Evolutionary conservation across 2,888 invertebrate species (phyloP).

Genomic region (Scaptomyza parva): DNA sequence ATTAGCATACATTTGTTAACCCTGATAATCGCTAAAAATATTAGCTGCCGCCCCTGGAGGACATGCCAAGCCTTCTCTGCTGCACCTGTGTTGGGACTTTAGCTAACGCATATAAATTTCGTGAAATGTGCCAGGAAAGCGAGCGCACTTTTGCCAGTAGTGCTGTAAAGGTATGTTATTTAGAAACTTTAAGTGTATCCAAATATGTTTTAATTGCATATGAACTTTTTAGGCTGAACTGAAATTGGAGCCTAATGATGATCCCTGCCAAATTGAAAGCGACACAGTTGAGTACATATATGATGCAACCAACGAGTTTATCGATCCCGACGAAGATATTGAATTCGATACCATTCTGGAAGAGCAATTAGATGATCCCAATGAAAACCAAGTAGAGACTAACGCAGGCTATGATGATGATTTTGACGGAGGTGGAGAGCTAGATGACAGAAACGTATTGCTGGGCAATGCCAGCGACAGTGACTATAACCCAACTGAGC

Average conservation of each 20-base stretch:
- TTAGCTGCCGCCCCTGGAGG: constrained; percentile 77
- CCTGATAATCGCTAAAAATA: background rate
- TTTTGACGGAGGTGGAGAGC: constrained; percentile 32
- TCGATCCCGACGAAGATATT: constrained; percentile 74
- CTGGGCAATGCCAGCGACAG: constrained; percentile 62
- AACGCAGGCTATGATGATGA: constrained; percentile 41
- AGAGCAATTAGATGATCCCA: constrained; percentile 62
- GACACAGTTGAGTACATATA: constrained; percentile 69
- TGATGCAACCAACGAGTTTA: constrained; percentile 71
- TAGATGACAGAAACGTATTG: constrained; percentile 54
- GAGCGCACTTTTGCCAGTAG: constrained; percentile 78
- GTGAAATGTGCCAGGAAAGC: constrained; percentile 81
- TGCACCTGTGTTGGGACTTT: constrained; percentile 73
- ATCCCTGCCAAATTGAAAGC: constrained; percentile 45
- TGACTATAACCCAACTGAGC: constrained; percentile 69
- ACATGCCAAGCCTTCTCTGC: constrained; percentile 83
- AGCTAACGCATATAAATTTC: constrained; percentile 77
- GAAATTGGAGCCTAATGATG: constrained; percentile 73
- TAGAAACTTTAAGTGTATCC: background rate
- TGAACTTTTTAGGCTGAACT: constrained; percentile 66
- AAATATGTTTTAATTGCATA: background rate
- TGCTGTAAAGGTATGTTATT: constrained; percentile 71
- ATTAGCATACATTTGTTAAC: background rate
- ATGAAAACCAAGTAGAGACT: constrained; percentile 43
- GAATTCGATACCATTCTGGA: constrained; percentile 70